Base-by-base conservation (phyloP, 2,113 vertebrate genomes). In the Corvus hawaiiensis region DNA sequence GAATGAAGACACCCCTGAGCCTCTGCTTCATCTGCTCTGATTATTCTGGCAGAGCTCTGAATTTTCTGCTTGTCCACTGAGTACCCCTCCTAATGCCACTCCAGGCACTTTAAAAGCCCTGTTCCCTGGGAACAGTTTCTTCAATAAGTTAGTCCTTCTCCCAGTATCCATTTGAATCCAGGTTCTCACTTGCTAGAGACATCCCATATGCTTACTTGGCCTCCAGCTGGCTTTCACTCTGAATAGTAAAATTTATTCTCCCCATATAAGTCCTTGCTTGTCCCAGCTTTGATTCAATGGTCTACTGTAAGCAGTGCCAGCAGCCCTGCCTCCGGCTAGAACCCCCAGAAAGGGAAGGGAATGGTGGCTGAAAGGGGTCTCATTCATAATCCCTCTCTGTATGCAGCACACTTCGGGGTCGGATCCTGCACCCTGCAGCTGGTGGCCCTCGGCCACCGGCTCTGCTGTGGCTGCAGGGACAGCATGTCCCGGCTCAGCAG, bases 401-500 rank as follows among this genome's bases (percentile, higher is more conserved):
- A 30, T 41, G 64, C 84, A 87, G 81, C 44, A 16, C 41, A 1
- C 14, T 37, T 10, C 0, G 0, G 75, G 72, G 52, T 22, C 2
- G 5, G 54, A 56, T 48, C 80, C 72, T 69, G 62, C 44, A 8
- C 46, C 44, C 62, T 58, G 71, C 72, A 46, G 77, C 63, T 54
- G 55, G 2, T n/a, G 82, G 41, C 63, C 68, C 86, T 63, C 0
- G 0, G 49, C 41, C 73, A 26, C 22, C 41, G 9, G 0, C 62
- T 37, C 41, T 33, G 86, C 75, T 7, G 43, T 6, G 62, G 56
- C 84, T 44, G 18, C 81, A 30, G 68, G 68, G 52, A 10, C 63
- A 72, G 71, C 72, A 11, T 0, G 2, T n/a, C 82, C 92, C 1
- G 0, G 39, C 58, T 30, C 63, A 13, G 73, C 58, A 4, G 15